Conservation (phyloP, 2,797 vertebrate genomes). For the Onychomys arenicola region DNA sequence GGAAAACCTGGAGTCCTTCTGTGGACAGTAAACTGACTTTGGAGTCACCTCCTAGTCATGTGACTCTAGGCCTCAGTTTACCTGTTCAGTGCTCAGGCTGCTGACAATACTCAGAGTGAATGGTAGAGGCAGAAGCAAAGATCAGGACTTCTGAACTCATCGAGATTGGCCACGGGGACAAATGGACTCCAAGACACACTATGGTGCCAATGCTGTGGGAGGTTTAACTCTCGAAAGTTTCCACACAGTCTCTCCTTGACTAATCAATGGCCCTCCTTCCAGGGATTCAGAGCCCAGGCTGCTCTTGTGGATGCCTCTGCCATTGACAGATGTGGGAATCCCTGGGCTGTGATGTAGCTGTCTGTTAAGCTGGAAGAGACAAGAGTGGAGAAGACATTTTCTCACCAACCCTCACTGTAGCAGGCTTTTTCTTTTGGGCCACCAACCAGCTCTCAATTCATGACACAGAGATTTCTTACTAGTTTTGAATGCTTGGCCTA, state of each 20-base stretch:
- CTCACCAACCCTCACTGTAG: accelerated
- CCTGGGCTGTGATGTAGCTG: accelerated
- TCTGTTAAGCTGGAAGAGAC: neutral
- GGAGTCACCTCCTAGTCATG: neutral
- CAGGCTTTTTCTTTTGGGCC: neutral
- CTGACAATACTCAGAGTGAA: neutral
- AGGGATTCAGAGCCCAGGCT: neutral
- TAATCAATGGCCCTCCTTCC: neutral
- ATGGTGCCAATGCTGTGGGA: neutral
- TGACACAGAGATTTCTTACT: neutral
- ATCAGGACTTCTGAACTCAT: neutral
- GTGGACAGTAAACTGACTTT: neutral
- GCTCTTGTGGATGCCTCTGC: neutral
- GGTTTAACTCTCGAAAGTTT: neutral
- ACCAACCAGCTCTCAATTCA: neutral
- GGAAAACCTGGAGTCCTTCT: neutral
- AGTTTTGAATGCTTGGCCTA: neutral
- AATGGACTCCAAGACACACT: neutral
- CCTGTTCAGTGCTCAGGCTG: neutral
- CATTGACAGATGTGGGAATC: accelerated
- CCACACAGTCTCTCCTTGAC: accelerated
- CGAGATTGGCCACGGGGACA: neutral
- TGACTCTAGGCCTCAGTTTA: neutral
- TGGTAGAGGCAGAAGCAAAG: neutral
- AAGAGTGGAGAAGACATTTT: too few relatives aligned